These are phyloP conservation scores for Variabilichromis moorii DNA, from an alignment of 2,113 vertebrate genomes.

Conservation along the genomic window DNA sequence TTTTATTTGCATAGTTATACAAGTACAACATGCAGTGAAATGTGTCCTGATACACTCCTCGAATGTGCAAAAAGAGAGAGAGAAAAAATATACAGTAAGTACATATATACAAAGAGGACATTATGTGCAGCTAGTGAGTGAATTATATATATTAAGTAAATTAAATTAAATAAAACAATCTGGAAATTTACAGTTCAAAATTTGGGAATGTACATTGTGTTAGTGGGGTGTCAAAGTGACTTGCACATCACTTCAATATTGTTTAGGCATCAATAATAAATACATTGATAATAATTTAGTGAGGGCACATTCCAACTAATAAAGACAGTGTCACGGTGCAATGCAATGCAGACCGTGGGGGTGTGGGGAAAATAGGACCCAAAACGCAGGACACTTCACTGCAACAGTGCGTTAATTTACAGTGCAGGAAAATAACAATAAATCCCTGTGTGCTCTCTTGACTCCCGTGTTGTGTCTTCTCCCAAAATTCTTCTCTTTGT, in stretches of 20 bases:
- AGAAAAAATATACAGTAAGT: not conserved
- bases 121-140: not conserved
- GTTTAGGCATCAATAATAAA: conserved; percentile 15
- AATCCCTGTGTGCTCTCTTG: not conserved
- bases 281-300: conserved; percentile 34
- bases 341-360: not conserved
- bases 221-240: not conserved
- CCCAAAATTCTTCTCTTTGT: rapidly evolving
- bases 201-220: not conserved
- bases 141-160: not conserved
- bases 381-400: not conserved
- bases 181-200: not conserved
- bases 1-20: not conserved
- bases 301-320: conserved; percentile 5
- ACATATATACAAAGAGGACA: not conserved
- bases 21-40: not conserved
- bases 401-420: not conserved
- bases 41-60: not conserved
- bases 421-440: not conserved
- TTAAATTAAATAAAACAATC: not conserved
- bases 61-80: not conserved
- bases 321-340: not conserved
- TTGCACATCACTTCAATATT: not conserved
- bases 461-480: not conserved
- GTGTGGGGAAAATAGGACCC: not conserved